A percentile compares a stretch with the other conserved stretches of the same genome.
These are phyloP conservation scores for Allacma fusca DNA, from an alignment of 2,888 invertebrate genomes.

Conservation along the genomic window DNA sequence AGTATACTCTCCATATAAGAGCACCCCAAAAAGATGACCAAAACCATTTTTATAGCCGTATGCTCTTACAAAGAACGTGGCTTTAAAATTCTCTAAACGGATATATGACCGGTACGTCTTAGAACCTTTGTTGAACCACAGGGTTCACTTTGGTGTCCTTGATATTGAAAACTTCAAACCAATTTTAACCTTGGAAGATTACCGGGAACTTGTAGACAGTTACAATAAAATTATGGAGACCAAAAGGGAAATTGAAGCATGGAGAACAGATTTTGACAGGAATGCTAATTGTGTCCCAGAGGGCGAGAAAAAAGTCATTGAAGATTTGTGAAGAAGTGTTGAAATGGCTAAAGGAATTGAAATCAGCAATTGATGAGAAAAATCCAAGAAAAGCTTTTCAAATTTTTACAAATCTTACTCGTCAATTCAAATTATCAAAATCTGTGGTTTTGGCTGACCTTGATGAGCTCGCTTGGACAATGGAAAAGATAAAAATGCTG, in stretches of 20 bases:
- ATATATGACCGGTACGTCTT: too few relatives aligned
- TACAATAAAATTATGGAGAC: neutral
- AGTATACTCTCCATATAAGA: too few relatives aligned
- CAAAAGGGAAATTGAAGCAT: neutral
- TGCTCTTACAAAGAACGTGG: too few relatives aligned
- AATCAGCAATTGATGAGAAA: neutral
- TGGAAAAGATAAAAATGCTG: neutral
- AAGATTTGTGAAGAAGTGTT: neutral
- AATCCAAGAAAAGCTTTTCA: neutral
- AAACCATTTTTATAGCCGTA: too few relatives aligned
- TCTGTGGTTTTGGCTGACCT: neutral
- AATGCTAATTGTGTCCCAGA: neutral
- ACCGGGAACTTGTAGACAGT: neutral
- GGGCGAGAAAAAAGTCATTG: neutral
- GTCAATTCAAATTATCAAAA: neutral
- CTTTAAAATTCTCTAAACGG: too few relatives aligned
- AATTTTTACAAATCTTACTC: neutral
- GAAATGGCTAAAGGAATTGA: neutral
- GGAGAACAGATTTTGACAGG: neutral
- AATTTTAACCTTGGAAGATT: neutral
- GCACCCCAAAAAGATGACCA: too few relatives aligned
- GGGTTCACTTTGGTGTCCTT: neutral
- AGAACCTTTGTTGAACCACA: neutral
- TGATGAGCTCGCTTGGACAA: neutral
- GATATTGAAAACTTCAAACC: neutral